Evolutionary conservation across 2,113 vertebrate genomes (phyloP), one percentile per base, ranked within the genome.

Genomic region (Atrichornis clamosus): DNA sequence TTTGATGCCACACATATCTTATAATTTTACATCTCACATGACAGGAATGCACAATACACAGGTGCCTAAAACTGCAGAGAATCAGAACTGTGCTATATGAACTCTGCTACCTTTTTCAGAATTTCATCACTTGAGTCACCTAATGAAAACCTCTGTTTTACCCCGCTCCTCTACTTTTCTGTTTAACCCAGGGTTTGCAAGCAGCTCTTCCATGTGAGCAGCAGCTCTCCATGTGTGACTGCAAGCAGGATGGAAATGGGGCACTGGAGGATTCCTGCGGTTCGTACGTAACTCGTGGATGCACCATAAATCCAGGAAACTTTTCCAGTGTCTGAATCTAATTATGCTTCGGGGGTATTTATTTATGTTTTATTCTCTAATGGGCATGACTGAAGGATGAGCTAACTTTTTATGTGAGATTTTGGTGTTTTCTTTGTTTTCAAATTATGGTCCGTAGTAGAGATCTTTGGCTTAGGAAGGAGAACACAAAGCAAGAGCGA

Each of bases 281-380:
- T 92, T 72, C 80, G 84, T 90, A 94, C 55, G 56, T 84, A 95
- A 94, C 85, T 83, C 58, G 60, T 62, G 90, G 85, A 91, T 94
- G 52, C 76, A 93, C 92, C 90, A 96, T 86, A 90, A 94, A 95
- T 84, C 88, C 90, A 83, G 75, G 72, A 92, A 90, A 93, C 85
- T 67, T 91, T 80, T 95, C 60, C 88, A 96, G 75, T 70, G 93
- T 44, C 96, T 96, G 84, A 83, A 93, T 84, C 83, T 70, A 90
- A 97, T 97, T 91, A 95, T 60, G 80, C 78, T 94, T 82, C 52
- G 42, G 84, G 67, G 84, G 46, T 68, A 95, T 90, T 94, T 91
- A 94, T 95, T 94, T 95, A 69, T 93, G 79, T 76, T 96, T 90
- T 78, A 91, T 87, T 93, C 87, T 93, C 87, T 90, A 91, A 83